Conservation (phyloP, 2,113 vertebrate species). For the Nipponia nippon region DNA sequence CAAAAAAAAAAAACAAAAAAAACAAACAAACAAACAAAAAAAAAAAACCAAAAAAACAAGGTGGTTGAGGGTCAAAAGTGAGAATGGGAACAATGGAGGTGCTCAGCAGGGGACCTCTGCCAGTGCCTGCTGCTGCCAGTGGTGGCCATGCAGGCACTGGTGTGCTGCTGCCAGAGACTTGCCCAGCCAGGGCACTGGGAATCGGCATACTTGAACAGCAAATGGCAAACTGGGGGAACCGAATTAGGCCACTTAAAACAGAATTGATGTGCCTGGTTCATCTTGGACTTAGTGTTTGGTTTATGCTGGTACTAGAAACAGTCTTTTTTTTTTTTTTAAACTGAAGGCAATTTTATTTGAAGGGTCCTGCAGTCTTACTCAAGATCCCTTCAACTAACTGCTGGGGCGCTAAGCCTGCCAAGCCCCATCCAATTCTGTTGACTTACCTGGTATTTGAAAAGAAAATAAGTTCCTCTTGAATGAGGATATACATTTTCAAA, state of each 20-base stretch:
- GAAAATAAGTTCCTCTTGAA: neutral
- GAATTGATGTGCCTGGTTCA: neutral
- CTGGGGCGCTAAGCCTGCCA: neutral
- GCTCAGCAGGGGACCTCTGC: neutral
- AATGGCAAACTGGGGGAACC: neutral
- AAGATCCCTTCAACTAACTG: neutral
- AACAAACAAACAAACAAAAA: neutral
- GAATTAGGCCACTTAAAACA: neutral
- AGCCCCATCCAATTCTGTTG: neutral
- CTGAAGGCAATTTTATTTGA: neutral
- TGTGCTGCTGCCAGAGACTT: neutral
- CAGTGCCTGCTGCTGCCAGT: neutral
- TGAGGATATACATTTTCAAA: neutral
- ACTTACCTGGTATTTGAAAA: neutral
- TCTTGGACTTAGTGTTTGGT: neutral
- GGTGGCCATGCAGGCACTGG: fast-evolving
- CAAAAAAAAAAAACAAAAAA: neutral
- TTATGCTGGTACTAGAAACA: neutral
- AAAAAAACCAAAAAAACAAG: neutral
- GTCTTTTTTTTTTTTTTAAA: neutral
- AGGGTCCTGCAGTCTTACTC: neutral
- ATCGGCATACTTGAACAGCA: neutral
- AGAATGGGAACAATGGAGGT: neutral
- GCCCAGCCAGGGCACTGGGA: too few relatives aligned
- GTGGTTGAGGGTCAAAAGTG: neutral